Conservation (phyloP, 1,140 invertebrate species). For the Yoshiicerus persimilis region DNA sequence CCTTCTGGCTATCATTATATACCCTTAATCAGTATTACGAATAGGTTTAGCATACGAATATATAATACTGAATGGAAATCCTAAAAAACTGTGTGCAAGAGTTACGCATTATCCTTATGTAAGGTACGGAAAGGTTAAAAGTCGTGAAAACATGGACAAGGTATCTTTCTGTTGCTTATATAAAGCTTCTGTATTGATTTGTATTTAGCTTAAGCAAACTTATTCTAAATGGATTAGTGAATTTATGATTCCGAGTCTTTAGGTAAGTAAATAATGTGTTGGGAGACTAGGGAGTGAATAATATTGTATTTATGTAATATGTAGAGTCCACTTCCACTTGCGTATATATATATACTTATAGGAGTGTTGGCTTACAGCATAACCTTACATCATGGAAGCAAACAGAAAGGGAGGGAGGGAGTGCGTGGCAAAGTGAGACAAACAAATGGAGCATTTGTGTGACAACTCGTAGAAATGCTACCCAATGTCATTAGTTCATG, state of each 20-base stretch:
- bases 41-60: too few relatives aligned
- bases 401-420: not conserved
- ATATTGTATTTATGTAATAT: too few relatives aligned
- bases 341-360: too few relatives aligned
- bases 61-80: too few relatives aligned
- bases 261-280: not conserved
- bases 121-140: not conserved
- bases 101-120: too few relatives aligned
- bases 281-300: not conserved
- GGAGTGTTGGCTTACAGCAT: not conserved
- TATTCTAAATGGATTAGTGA: not conserved
- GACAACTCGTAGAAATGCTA: not conserved
- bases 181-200: not conserved
- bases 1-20: not conserved
- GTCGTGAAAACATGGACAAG: too few relatives aligned
- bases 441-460: not conserved
- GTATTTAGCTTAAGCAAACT: not conserved
- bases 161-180: not conserved
- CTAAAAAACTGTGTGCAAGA: not conserved
- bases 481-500: not conserved
- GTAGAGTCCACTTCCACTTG: too few relatives aligned
- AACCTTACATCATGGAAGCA: not conserved
- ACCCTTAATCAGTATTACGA: not conserved
- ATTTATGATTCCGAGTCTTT: not conserved
- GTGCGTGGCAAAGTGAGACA: not conserved